phyloP scores from a whole-genome alignment of 2,888 invertebrate genomes.

The Bruchidius siliquastri region DNA sequence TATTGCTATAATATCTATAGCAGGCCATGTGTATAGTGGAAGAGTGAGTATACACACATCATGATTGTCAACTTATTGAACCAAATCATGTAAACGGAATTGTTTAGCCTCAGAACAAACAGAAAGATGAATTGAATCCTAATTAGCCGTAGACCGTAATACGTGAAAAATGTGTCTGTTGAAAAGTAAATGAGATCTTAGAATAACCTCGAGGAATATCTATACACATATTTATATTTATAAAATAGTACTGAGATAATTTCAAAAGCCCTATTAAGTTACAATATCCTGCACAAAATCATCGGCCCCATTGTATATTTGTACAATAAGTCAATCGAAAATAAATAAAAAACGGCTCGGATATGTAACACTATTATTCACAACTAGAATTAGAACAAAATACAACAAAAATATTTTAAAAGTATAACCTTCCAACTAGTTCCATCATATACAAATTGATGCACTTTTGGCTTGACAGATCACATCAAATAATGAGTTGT shows the following conservation, averaged over 20 bases:
- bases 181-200: not conserved
- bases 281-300: not conserved
- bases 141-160: not conserved
- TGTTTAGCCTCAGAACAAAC: too few relatives aligned
- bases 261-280: not conserved
- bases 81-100: too few relatives aligned
- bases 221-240: not conserved
- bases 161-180: not conserved
- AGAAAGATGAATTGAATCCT: too few relatives aligned
- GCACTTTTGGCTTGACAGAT: too few relatives aligned
- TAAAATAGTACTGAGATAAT: not conserved
- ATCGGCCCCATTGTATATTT: not conserved
- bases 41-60: too few relatives aligned
- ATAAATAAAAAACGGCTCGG: not conserved
- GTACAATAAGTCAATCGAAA: not conserved
- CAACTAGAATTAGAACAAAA: not conserved
- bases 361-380: not conserved
- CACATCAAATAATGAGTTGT: too few relatives aligned
- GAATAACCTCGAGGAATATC: not conserved
- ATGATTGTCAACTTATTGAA: too few relatives aligned
- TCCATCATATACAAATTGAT: not conserved
- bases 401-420: not conserved
- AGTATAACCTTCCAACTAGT: not conserved
- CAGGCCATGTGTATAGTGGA: too few relatives aligned
- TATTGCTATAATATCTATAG: too few relatives aligned